Base-by-base conservation (phyloP, 2,113 vertebrate species). In the Redunca redunca region DNA sequence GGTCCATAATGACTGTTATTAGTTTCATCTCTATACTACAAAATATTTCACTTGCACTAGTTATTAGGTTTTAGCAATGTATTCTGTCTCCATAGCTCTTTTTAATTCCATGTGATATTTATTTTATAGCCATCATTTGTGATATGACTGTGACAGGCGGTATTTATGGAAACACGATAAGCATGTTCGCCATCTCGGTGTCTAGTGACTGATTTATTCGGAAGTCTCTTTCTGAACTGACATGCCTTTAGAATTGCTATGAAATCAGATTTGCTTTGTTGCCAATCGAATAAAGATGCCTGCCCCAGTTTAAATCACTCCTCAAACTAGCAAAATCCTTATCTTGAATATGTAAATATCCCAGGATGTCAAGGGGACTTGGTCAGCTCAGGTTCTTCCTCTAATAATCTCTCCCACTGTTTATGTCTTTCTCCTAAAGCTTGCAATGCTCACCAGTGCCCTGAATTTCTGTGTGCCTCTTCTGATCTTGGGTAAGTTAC, bases 1-100 rank as follows among this genome's bases (percentile, higher is more conserved):
- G 96, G 74, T 90, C 88, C 25, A 64, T 98, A 98, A 98, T 97
- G 90, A 98, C 95, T 96, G 78, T 97, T 97, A 98, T 96, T 97
- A 98, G 90, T 95, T 98, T 98, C 96, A 97, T 96, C 96, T 97
- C 95, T 96, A 98, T 94, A 89, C 91, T 88, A 91, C 62, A 94
- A 95, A 97, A 97, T 97, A 98, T 98, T 98, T 98, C 52, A 71
- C 74, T 98, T 91, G 80, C 81, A 94, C 48, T 88, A 97, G 89
- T 96, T 96, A 96, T 98, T 95, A 96, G 90, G 78, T 85, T 81
- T 97, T 80, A 57, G 58, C 83, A 95, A 95, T 90, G 57, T 33
- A 94, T 91, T 98, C 84, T 97, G 62, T 96, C 87, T 96, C 83
- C 90, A 82, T 84, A 91, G 91, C 93, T 97, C 94, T 96, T 96